Evolutionary conservation across 92 coral and sea anemone genomes (phyloP).

Genomic region (Phenganax subtilis): DNA sequence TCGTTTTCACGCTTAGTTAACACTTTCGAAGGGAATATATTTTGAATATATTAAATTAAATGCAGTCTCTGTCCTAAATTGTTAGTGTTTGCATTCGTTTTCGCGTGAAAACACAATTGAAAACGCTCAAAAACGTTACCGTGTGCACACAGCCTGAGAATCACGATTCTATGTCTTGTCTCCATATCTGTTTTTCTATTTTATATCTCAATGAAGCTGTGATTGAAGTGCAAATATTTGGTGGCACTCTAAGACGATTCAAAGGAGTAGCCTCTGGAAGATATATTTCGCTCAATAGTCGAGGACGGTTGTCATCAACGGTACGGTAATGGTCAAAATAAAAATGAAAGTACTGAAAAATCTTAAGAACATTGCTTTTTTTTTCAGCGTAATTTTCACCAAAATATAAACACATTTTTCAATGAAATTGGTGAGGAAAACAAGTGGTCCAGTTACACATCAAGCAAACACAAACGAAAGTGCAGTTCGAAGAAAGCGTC

Average conservation of each 20-base stretch:
- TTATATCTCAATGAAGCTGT: slow-evolving; percentile 35
- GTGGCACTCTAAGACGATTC: slow-evolving; percentile 50
- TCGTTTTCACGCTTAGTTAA: too few relatives aligned
- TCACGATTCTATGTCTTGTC: not conserved
- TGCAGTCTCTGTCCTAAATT: too few relatives aligned
- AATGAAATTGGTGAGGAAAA: slow-evolving; percentile 57
- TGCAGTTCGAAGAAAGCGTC: not conserved
- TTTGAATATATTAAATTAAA: too few relatives aligned
- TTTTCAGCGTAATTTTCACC: slow-evolving; percentile 9
- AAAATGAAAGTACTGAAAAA: not conserved
- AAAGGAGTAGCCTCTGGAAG: slow-evolving; percentile 49
- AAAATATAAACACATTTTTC: slow-evolving; percentile 47
- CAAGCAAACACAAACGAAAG: slow-evolving; percentile 23
- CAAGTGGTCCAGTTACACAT: slow-evolving; percentile 48
- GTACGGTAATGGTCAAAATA: not conserved
- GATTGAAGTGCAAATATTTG: slow-evolving; percentile 55
- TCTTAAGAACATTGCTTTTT: not conserved
- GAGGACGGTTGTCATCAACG: slow-evolving; percentile 47
- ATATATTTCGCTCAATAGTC: slow-evolving; percentile 53
- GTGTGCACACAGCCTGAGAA: not conserved
- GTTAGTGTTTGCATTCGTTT: too few relatives aligned
- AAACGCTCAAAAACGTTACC: too few relatives aligned
- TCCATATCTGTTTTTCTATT: not conserved
- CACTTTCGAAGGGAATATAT: too few relatives aligned
- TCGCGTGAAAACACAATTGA: too few relatives aligned